Evolutionary conservation across 2,888 invertebrate genomes (phyloP).

Genomic region (Heliconius erato): DNA sequence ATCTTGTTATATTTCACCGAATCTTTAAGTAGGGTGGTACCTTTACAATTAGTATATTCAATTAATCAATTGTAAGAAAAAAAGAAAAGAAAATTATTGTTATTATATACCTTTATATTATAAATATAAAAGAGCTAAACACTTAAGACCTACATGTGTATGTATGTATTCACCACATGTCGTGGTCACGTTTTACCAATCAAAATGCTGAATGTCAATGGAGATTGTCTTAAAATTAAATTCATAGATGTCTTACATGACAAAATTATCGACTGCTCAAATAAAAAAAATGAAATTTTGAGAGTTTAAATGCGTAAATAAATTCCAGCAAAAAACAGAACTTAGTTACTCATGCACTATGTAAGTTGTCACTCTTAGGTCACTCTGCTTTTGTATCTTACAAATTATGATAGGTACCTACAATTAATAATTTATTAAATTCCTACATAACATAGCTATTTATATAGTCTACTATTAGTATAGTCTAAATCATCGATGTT

Average conservation of each 20-base stretch:
- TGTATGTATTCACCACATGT: background rate
- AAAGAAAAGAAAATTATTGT: background rate
- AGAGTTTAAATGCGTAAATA: too few relatives aligned
- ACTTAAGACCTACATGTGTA: background rate
- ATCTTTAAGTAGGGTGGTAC: too few relatives aligned
- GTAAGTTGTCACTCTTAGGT: too few relatives aligned
- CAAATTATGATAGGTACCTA: too few relatives aligned
- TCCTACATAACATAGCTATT: too few relatives aligned
- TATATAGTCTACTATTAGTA: too few relatives aligned
- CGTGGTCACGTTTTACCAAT: conserved; percentile 14
- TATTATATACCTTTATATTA: too few relatives aligned
- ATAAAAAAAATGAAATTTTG: background rate
- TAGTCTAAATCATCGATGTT: conserved; percentile 11
- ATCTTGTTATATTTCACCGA: background rate
- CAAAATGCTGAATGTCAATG: conserved; percentile 20
- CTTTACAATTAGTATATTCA: background rate
- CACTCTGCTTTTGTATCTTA: too few relatives aligned
- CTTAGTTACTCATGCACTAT: background rate
- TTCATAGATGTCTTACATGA: background rate
- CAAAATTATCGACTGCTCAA: background rate
- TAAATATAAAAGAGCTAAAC: background rate
- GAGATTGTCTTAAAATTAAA: conserved; percentile 19
- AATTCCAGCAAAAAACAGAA: too few relatives aligned
- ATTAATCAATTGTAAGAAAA: background rate
- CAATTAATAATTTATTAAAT: too few relatives aligned